These are phyloP conservation scores for Nannoperca australis DNA, from an alignment of 2,797 vertebrate species.

Conservation along the genomic window DNA sequence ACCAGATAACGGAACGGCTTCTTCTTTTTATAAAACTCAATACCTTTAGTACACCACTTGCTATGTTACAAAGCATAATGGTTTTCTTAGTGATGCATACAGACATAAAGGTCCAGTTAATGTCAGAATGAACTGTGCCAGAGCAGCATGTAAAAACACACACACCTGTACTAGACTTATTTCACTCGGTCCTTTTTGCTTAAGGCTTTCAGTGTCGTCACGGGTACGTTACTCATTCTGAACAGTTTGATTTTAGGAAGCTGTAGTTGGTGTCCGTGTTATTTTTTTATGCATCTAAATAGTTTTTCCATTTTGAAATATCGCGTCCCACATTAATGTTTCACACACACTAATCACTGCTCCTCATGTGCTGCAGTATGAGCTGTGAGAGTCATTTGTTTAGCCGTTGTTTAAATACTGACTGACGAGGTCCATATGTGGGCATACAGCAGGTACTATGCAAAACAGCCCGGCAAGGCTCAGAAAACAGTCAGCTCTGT, in stretches of 20 bases:
- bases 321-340: not conserved
- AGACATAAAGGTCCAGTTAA: too few species aligned
- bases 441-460: slow-evolving; percentile 38
- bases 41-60: not conserved
- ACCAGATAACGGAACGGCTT: too few species aligned
- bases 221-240: not conserved
- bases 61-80: not conserved
- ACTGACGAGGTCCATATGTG: slow-evolving; percentile 48
- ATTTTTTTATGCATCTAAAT: not conserved
- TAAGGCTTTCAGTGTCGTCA: not conserved
- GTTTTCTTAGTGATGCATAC: not conserved
- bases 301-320: not conserved
- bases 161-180: not conserved
- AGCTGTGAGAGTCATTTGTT: slow-evolving; percentile 51
- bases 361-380: not conserved
- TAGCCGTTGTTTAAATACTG: slow-evolving; percentile 51
- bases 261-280: not conserved
- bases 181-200: not conserved
- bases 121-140: not conserved
- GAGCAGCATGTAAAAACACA: not conserved
- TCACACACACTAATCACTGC: not conserved
- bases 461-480: slow-evolving; percentile 40
- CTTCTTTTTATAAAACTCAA: too few species aligned
- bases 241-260: not conserved
- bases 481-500: not conserved